Base-by-base conservation (phyloP, 2,797 vertebrate genomes). In the Amniataba percoides region DNA sequence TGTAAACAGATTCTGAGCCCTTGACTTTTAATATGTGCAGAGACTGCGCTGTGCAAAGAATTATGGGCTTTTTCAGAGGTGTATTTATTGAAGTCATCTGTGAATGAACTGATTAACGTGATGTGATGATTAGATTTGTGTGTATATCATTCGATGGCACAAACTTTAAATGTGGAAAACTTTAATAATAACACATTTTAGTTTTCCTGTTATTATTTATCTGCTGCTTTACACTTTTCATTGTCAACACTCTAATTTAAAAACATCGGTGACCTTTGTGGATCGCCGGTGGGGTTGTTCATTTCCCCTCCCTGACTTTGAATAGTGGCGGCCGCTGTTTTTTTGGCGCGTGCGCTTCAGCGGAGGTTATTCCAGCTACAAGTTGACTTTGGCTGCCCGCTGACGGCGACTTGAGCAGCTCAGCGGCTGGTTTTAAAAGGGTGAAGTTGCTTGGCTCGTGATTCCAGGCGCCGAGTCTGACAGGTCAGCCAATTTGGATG, bases 401-500 rank as follows among this genome's bases (percentile, higher is more conserved):
- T 81, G 73, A 61, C 80, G 80, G 68, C 45, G 63, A 63, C 53
- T 18, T 39, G 49, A 65, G 78, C 61, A 40, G 76, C 71, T 61
- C 74, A 39, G 61, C 13, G 43, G 71, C 63, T 57, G 62, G 10
- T 81, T 85, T 82, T 52, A 63, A 87, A 86, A 77, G 84, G 78
- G 15, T 74, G 64, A 73, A 81, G 80, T 74, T 69, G 67, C 63
- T 70, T 71, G 81, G 73, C 78, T 77, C 62, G 1, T 48, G 78
- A 67, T 58, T 62, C 23, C 42, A 51, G 62, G 42, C 39, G 45
- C 19, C 39, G 9, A 36, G 64, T 39, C 79, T 84, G 83, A 91
- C 83, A 87, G 85, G 81, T 75, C 80, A 81, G 89, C 86, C 90
- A 92, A 88, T 91, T 93, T 90, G 78, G 87, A 86, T 85, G 78